Conservation (phyloP, 2,113 vertebrate genomes). For the Dipodomys spectabilis region DNA sequence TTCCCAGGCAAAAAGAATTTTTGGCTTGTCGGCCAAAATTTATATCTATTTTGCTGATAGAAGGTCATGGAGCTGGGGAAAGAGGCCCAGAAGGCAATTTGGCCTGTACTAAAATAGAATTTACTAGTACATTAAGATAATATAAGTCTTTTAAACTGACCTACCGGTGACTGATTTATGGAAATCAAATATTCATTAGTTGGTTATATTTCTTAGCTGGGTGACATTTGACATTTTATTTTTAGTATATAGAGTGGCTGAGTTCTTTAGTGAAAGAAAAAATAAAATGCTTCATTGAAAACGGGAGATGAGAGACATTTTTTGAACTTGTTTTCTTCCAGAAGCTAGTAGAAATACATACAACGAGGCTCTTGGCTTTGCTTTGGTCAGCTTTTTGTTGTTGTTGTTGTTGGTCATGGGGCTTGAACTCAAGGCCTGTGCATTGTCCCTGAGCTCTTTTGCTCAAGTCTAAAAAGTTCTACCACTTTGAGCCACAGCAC, state of each 20-base stretch:
- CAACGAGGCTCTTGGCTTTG: not conserved
- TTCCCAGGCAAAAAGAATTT: not conserved
- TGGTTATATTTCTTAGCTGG: conserved; percentile 15
- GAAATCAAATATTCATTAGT: conserved; percentile 29
- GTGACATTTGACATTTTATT: conserved; percentile 19
- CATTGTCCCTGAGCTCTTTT: too few relatives aligned
- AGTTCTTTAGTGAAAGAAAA: conserved; percentile 13
- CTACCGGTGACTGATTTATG: not conserved
- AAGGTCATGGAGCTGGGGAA: conserved; percentile 12
- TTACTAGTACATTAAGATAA: conserved; percentile 6
- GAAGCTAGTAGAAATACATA: not conserved
- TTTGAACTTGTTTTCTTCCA: not conserved
- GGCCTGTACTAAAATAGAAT: not conserved
- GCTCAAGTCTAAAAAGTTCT: too few relatives aligned
- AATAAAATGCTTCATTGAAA: conserved; percentile 35
- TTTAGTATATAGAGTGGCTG: not conserved
- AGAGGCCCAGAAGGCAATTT: conserved; percentile 36
- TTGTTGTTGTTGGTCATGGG: too few relatives aligned
- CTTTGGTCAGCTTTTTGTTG: not conserved
- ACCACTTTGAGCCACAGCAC: too few relatives aligned
- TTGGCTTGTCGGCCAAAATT: not conserved
- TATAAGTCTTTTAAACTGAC: conserved; percentile 15
- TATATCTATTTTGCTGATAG: not conserved
- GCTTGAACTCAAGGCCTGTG: too few relatives aligned
- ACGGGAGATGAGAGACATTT: not conserved